Evolutionary conservation across 2,113 vertebrate species (phyloP).

Genomic region (Nanger granti): DNA sequence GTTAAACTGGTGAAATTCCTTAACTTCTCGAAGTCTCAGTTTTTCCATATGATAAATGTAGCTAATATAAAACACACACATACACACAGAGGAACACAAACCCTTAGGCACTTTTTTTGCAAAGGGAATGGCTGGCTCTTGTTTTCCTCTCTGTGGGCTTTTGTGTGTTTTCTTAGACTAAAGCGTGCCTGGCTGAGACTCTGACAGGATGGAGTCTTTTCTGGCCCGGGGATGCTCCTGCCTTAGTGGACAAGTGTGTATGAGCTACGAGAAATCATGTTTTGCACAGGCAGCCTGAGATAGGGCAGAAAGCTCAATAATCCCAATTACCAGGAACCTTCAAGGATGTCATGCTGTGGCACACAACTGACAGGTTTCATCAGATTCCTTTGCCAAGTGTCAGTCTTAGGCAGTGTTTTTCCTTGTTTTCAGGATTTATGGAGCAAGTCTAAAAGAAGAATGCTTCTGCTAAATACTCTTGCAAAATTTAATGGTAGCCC

Average conservation of each 20-base stretch:
- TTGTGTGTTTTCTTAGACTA: neutral
- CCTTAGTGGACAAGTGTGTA: neutral
- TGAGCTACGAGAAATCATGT: neutral
- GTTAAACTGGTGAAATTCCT: neutral
- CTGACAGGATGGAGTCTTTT: neutral
- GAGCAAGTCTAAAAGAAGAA: conserved; percentile 4
- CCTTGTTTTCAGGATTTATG: neutral
- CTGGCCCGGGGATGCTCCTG: neutral
- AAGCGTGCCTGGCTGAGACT: neutral
- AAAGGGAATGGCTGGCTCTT: neutral
- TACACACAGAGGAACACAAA: neutral
- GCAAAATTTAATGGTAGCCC: neutral
- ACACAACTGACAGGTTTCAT: neutral
- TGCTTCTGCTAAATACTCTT: conserved; percentile 26
- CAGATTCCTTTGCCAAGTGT: conserved; percentile 1
- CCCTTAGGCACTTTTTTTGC: neutral
- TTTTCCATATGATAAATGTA: neutral
- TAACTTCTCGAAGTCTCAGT: neutral
- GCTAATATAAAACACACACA: neutral
- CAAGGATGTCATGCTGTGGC: neutral
- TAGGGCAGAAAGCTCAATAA: neutral
- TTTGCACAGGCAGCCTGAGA: neutral
- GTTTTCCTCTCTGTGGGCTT: neutral
- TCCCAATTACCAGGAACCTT: neutral
- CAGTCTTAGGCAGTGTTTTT: conserved; percentile 17